These are phyloP conservation scores for Eulithis prunata DNA, from an alignment of 2,888 invertebrate genomes.

Conservation along the genomic window DNA sequence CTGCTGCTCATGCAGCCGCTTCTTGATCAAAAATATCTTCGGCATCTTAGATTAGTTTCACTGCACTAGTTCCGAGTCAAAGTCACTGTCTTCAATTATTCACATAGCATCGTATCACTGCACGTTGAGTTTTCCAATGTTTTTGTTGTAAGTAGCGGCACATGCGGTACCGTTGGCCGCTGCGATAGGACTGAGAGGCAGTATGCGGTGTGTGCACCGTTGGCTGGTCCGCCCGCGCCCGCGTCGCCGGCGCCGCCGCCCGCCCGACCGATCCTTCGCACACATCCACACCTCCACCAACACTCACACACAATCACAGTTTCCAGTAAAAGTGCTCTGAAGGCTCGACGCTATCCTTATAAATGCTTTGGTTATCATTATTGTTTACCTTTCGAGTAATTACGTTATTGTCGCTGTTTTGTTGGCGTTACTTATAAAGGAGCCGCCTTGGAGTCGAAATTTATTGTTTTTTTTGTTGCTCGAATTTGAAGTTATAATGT, in stretches of 20 bases:
- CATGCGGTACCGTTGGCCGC: slow-evolving; percentile 82
- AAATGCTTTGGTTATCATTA: slow-evolving; percentile 39
- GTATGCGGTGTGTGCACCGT: slow-evolving; percentile 76
- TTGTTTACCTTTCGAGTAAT: slow-evolving; percentile 48
- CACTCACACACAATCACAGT: slow-evolving; percentile 65
- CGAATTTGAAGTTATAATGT: slow-evolving; percentile 17
- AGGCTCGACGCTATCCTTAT: slow-evolving; percentile 51
- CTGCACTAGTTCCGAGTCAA: slow-evolving; percentile 76
- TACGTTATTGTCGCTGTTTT: slow-evolving; percentile 41
- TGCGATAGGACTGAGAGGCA: slow-evolving; percentile 79
- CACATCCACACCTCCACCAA: slow-evolving; percentile 52
- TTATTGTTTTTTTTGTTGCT: slow-evolving; percentile 20
- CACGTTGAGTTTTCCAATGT: slow-evolving; percentile 78
- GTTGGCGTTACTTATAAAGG: slow-evolving; percentile 30
- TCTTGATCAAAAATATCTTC: slow-evolving; percentile 96
- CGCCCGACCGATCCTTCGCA: slow-evolving; percentile 65
- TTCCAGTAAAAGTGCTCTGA: slow-evolving; percentile 81
- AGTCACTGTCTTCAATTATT: slow-evolving; percentile 73
- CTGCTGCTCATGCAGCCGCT: slow-evolving; percentile 96
- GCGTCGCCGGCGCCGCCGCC: slow-evolving; percentile 67
- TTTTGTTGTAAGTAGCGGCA: slow-evolving; percentile 79
- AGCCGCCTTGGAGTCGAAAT: slow-evolving; percentile 20
- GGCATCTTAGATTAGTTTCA: slow-evolving; percentile 88
- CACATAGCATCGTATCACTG: slow-evolving; percentile 81
- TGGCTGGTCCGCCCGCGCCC: slow-evolving; percentile 81